Evolutionary conservation across 2,113 vertebrate genomes (phyloP).

Genomic region (Triplophysa dalaica): DNA sequence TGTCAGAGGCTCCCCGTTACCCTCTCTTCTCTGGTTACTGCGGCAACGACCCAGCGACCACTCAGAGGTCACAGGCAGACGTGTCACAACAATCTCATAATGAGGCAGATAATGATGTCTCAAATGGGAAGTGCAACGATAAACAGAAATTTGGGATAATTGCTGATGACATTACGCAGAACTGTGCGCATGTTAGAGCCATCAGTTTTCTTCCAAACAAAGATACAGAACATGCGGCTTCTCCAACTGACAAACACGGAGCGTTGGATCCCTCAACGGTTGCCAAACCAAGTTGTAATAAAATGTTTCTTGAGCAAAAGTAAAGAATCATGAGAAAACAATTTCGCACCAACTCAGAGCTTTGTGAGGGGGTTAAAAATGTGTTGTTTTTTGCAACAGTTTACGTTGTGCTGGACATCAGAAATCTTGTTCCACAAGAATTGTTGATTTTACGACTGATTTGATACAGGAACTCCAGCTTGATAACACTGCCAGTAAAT

Average conservation of each 20-base stretch:
- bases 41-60: slow-evolving; percentile 13
- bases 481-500: too few species aligned
- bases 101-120: slow-evolving; percentile 31
- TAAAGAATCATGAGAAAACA: neutral
- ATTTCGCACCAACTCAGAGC: neutral
- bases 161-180: slow-evolving; percentile 29
- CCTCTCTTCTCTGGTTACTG: neutral
- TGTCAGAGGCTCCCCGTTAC: slow-evolving; percentile 5
- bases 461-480: too few species aligned
- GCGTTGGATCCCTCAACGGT: neutral
- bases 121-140: slow-evolving; percentile 8
- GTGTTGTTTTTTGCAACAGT: too few species aligned
- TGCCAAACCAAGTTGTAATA: neutral
- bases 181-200: neutral
- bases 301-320: neutral
- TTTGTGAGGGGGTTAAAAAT: neutral
- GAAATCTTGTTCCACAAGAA: too few species aligned
- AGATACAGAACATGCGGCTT: neutral
- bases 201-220: neutral
- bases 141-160: neutral
- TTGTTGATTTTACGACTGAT: too few species aligned
- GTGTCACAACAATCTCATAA: slow-evolving; percentile 30
- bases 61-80: slow-evolving; percentile 23
- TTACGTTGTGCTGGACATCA: too few species aligned
- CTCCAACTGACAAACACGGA: neutral